Evolutionary conservation across 2,113 vertebrate genomes (phyloP).

Genomic region (Nesogale talazaci): DNA sequence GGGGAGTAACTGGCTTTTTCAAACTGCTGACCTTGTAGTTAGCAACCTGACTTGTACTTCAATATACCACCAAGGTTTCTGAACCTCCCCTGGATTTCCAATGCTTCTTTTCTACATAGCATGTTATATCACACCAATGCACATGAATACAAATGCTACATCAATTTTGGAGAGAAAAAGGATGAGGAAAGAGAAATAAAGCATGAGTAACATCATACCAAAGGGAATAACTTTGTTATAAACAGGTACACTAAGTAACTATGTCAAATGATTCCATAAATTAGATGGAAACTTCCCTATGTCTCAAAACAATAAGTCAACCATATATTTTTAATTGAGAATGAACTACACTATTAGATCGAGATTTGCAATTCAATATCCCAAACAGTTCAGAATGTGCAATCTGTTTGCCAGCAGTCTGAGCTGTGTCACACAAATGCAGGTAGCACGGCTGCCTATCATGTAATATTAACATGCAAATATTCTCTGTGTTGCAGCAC

Average conservation of each 20-base stretch:
- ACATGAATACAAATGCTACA: neutral
- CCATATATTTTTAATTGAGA: neutral
- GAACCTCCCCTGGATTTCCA: neutral
- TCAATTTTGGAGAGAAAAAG: neutral
- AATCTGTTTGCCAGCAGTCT: neutral
- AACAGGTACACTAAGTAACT: slow-evolving; percentile 37
- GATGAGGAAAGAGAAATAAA: neutral
- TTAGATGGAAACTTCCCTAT: neutral
- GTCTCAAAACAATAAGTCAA: slow-evolving; percentile 58
- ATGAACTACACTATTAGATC: slow-evolving; percentile 29
- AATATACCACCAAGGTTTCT: too few relatives aligned
- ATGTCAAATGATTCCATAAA: slow-evolving; percentile 8
- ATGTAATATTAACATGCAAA: slow-evolving; percentile 66
- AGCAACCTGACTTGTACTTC: too few relatives aligned
- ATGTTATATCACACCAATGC: neutral
- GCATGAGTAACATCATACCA: neutral
- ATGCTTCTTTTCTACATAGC: neutral
- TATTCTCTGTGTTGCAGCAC: slow-evolving; percentile 52
- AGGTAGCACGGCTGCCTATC: slow-evolving; percentile 43
- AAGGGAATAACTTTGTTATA: neutral
- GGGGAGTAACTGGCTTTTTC: too few relatives aligned
- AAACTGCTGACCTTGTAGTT: too few relatives aligned
- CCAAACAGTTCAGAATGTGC: neutral
- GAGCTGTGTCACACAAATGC: slow-evolving; percentile 24
- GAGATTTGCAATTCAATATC: slow-evolving; percentile 56